Percentiles rank a stretch among this genome's conserved stretches.
Evolutionary conservation across 2,797 vertebrate species (phyloP).

Genomic region (Etheostoma perlongum): DNA sequence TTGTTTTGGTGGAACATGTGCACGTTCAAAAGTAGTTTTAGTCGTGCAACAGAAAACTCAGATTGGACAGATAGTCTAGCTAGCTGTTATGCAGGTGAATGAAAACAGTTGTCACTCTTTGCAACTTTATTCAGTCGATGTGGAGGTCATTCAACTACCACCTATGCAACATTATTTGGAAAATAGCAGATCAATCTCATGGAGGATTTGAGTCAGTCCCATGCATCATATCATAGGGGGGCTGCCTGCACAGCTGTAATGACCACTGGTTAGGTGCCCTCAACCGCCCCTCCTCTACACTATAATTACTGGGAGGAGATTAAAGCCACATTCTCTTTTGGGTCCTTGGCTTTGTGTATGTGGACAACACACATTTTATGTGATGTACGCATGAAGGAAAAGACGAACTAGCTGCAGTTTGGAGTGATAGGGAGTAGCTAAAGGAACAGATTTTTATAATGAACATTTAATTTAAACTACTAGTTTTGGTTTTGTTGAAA

Average conservation of each 20-base stretch:
- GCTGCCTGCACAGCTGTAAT: constrained; percentile 51
- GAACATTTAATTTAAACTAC: constrained; percentile 7
- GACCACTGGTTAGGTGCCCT: constrained; percentile 59
- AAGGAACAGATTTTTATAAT: not conserved
- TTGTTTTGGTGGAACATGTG: too few species aligned
- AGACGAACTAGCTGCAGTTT: constrained; percentile 5
- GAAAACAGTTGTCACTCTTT: not conserved
- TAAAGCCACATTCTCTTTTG: constrained; percentile 43
- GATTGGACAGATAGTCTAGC: too few species aligned
- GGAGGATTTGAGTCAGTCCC: constrained; percentile 23
- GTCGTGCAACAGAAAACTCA: too few species aligned
- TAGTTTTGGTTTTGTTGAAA: constrained; percentile 9
- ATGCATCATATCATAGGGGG: constrained; percentile 15
- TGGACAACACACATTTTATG: constrained; percentile 26
- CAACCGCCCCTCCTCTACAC: constrained; percentile 33
- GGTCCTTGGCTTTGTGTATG: constrained; percentile 28
- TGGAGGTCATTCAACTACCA: constrained; percentile 5
- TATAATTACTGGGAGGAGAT: constrained; percentile 64
- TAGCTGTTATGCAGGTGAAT: not conserved
- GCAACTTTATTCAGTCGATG: not conserved
- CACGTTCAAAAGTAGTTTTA: too few species aligned
- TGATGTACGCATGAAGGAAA: not conserved
- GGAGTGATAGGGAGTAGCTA: not conserved
- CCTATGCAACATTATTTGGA: constrained; percentile 6
- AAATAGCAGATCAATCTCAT: constrained; percentile 12